A percentile compares a stretch with the other conserved stretches of the same genome.
phyloP scores from a whole-genome alignment of 2,113 vertebrate species.

The Marmota flaviventris region DNA sequence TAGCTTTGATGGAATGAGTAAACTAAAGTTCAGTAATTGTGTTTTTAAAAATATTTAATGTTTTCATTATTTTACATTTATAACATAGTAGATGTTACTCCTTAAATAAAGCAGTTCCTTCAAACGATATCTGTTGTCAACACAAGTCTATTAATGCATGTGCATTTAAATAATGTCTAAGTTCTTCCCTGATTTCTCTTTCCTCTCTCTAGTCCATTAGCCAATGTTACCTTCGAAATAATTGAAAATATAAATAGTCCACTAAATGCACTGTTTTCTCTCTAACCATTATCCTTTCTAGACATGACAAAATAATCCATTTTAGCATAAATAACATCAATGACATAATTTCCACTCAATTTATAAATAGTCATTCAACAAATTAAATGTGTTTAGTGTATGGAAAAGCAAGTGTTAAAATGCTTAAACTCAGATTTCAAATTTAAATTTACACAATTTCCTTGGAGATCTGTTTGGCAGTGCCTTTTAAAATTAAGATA shows the following conservation, averaged over 20 bases:
- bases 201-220: neutral
- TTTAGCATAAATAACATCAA: neutral
- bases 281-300: neutral
- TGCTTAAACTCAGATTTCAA: neutral
- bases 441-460: neutral
- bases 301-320: neutral
- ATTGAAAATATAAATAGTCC: neutral
- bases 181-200: neutral
- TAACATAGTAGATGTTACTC: neutral
- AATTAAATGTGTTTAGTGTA: neutral
- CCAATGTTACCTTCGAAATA: neutral
- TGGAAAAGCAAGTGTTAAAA: neutral
- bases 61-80: neutral
- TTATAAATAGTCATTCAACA: neutral
- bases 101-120: neutral
- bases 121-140: neutral
- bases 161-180: neutral
- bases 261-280: neutral
- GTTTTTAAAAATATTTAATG: neutral
- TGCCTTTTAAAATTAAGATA: neutral
- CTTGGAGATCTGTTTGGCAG: neutral
- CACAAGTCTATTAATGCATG: neutral
- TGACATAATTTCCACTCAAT: neutral
- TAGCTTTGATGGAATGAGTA: neutral
- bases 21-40: neutral